These are phyloP conservation scores for Pollenia angustigena DNA, from an alignment of 2,888 invertebrate genomes.

Conservation along the genomic window DNA sequence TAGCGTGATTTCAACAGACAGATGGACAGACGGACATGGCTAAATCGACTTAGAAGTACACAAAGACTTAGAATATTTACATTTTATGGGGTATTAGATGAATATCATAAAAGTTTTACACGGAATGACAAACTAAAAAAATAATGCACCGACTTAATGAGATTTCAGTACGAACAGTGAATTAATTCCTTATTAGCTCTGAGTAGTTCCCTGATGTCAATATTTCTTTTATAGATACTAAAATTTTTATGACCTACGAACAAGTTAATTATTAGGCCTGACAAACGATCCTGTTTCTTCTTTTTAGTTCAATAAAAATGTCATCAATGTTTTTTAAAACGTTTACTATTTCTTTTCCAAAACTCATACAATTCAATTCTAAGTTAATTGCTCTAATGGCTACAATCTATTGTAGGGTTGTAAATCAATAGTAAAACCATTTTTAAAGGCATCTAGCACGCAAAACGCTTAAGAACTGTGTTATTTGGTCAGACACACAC, in stretches of 20 bases:
- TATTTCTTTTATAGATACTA: neutral
- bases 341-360: neutral
- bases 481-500: constrained; percentile 32
- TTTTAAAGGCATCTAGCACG: constrained; percentile 40
- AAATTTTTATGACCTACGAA: constrained; percentile 63
- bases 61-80: too few species aligned
- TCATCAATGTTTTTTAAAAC: neutral
- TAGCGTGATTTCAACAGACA: too few species aligned
- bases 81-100: too few species aligned
- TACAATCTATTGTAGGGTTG: neutral
- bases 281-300: constrained; percentile 17
- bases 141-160: too few species aligned
- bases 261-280: constrained; percentile 62
- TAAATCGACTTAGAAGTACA: too few species aligned
- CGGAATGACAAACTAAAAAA: too few species aligned
- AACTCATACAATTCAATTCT: neutral
- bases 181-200: neutral
- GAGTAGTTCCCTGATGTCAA: neutral
- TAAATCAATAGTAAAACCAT: constrained; percentile 58
- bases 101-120: too few species aligned
- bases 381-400: neutral
- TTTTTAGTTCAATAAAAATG: neutral
- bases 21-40: too few species aligned
- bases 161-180: too few species aligned
- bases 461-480: constrained; percentile 45